phyloP scores from a whole-genome alignment of 2,113 vertebrate species.

The Eleginops maclovinus region DNA sequence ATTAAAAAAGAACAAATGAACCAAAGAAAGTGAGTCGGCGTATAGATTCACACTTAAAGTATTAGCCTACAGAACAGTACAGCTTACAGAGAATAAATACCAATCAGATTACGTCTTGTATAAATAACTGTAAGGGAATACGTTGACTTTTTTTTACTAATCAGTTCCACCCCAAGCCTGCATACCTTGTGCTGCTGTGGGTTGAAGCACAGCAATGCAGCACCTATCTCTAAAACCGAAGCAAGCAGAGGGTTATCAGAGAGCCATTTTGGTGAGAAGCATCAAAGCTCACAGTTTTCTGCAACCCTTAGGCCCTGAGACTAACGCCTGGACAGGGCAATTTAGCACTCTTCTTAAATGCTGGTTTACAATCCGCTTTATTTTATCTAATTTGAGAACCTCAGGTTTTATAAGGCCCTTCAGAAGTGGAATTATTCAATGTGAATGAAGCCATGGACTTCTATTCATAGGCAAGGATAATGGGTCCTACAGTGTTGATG shows the following conservation, averaged over 20 bases:
- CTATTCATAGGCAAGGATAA: not conserved
- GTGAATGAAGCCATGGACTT: not conserved
- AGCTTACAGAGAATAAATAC: too few relatives aligned
- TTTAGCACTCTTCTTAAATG: not conserved
- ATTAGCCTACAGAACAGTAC: too few relatives aligned
- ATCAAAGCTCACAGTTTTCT: not conserved
- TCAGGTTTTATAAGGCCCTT: not conserved
- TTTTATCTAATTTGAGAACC: not conserved
- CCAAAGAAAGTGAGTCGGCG: too few relatives aligned
- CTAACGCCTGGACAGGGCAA: slow-evolving; percentile 16
- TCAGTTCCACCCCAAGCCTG: too few relatives aligned
- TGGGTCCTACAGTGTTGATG: not conserved
- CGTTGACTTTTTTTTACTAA: too few relatives aligned
- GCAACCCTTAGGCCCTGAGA: slow-evolving; percentile 11
- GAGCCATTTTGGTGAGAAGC: slow-evolving; percentile 35
- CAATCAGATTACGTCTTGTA: too few relatives aligned
- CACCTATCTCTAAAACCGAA: slow-evolving; percentile 15
- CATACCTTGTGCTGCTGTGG: slow-evolving; percentile 22
- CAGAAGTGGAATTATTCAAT: not conserved
- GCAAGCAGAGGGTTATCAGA: slow-evolving; percentile 34
- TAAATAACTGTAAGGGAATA: too few relatives aligned
- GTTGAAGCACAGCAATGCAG: slow-evolving; percentile 14
- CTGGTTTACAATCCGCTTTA: not conserved
- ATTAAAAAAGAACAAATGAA: too few relatives aligned
- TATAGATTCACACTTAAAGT: too few relatives aligned